Evolutionary conservation across 2,113 vertebrate genomes (phyloP), one percentile per base, ranked within the genome.

Genomic region (Sinocyclocheilus anophthalmus): DNA sequence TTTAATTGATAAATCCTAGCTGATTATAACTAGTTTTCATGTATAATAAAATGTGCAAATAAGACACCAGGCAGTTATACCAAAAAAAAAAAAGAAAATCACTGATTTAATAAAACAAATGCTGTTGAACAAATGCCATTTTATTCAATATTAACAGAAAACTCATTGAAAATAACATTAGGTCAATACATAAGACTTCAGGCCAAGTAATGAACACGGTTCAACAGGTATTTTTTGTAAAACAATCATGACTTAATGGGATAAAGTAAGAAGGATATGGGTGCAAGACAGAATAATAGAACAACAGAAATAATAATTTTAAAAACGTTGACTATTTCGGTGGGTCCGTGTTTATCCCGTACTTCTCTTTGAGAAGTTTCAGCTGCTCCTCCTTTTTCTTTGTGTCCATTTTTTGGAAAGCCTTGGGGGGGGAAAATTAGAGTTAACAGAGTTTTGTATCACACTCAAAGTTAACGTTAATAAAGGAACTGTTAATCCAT

Each of bases 381-480:
- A 99, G 92, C 93, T 99, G 98, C 87, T 99, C 98, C 84, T 99
- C 98, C 93, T 99, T 99, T 93, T 99, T 99, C 95, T 99, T 99
- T 88, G 98, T 99, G 94, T 99, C 98, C 98, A 99, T 99, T 92
- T 99, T 99, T 91, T 99, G 98, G 96, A 99, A 99, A 61, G 98
- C 98, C 98, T 99, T 92, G 82, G 3, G 37, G 5, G 11, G 6
- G 84, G 53, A 20, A 22, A 84, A 7, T 1, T 18, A 5, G 50
- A 77, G 45, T 61, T n/a, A 1, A 5, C 6, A 53, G 22, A 13
- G 4, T n/a, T 53, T 6, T 33, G 78, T 0, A 14, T n/a, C 11
- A 48, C 33, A 48, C 6, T 14, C 4, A 10, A 42, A 42, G 42
- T 42, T 42, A 42, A 42, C 42, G 1, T 42, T 9, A 42, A 42